Evolutionary conservation across 2,797 vertebrate species (phyloP).

Genomic region (Cyprinodon diabolis): DNA sequence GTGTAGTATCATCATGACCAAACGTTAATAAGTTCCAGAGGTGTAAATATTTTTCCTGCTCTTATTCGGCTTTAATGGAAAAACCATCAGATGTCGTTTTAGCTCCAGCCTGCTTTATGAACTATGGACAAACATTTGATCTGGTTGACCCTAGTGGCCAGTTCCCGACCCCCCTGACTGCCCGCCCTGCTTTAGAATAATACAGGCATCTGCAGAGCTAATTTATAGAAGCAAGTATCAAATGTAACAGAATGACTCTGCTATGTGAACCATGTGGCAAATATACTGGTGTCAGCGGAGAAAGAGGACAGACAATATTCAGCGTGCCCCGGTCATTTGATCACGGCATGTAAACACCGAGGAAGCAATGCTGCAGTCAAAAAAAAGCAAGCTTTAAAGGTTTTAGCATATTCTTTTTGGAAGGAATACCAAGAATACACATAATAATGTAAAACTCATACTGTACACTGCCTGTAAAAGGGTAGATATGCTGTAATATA

Average conservation of each 20-base stretch:
- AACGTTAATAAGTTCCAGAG: background rate
- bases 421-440: constrained; percentile 41
- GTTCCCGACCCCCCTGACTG: constrained; percentile 51
- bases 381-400: background rate
- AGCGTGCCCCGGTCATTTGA: constrained; percentile 54
- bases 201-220: constrained; percentile 58
- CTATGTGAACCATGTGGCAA: constrained; percentile 70
- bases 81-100: background rate
- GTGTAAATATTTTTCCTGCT: background rate
- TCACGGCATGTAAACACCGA: constrained; percentile 53
- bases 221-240: constrained; percentile 78
- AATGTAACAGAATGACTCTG: constrained; percentile 79
- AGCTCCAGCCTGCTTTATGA: background rate
- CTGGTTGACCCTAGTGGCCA: constrained; percentile 65
- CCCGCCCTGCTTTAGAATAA: constrained; percentile 39
- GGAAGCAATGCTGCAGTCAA: background rate
- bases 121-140: constrained; percentile 38
- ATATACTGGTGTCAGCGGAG: constrained; percentile 58
- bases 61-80: background rate
- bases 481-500: constrained; percentile 1
- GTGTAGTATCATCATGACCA: background rate
- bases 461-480: constrained; percentile 24
- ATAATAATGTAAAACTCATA: constrained; percentile 20
- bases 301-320: constrained; percentile 49
- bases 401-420: constrained; percentile 11